A percentile compares a stretch with the other conserved stretches of the same genome.
Evolutionary conservation across 2,113 vertebrate genomes (phyloP).

Genomic region (Prochilodus magdalenae): DNA sequence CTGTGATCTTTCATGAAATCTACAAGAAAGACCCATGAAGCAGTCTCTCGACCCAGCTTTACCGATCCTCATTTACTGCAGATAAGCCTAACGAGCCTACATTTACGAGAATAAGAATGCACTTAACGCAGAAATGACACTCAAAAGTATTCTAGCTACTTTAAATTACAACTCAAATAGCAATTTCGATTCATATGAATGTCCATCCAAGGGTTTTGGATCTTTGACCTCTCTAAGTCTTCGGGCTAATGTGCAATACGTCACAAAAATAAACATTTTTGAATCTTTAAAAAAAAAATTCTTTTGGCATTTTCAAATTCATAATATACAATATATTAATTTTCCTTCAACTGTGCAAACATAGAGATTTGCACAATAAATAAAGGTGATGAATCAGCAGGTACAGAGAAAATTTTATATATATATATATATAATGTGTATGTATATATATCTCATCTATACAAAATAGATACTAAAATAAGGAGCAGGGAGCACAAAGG

Average conservation of each 20-base stretch:
- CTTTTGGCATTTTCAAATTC: slow-evolving; percentile 62
- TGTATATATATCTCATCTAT: slow-evolving; percentile 39
- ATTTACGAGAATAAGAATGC: slow-evolving; percentile 9
- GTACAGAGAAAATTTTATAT: slow-evolving; percentile 49
- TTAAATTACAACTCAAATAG: slow-evolving; percentile 51
- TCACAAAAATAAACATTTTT: slow-evolving; percentile 64
- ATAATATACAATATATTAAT: slow-evolving; percentile 61
- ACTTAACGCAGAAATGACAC: slow-evolving; percentile 36
- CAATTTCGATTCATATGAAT: slow-evolving; percentile 40
- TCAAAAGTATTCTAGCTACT: slow-evolving; percentile 38
- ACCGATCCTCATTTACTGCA: slow-evolving; percentile 34
- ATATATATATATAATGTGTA: slow-evolving; percentile 33
- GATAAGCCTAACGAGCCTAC: slow-evolving; percentile 5
- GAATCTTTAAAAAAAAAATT: slow-evolving; percentile 55
- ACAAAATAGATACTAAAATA: slow-evolving; percentile 60
- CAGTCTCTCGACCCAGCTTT: not conserved
- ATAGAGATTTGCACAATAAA: slow-evolving; percentile 60
- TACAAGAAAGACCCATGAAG: slow-evolving; percentile 1
- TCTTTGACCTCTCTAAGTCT: slow-evolving; percentile 36
- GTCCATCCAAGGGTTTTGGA: slow-evolving; percentile 21
- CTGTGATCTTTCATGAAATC: slow-evolving; percentile 20
- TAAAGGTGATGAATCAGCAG: slow-evolving; percentile 58
- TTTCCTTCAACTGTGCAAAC: slow-evolving; percentile 59
- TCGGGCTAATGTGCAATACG: slow-evolving; percentile 47
- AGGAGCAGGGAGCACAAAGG: slow-evolving; percentile 39